Evolutionary conservation across 2,888 invertebrate species (phyloP).

Genomic region (Papilio gigon): DNA sequence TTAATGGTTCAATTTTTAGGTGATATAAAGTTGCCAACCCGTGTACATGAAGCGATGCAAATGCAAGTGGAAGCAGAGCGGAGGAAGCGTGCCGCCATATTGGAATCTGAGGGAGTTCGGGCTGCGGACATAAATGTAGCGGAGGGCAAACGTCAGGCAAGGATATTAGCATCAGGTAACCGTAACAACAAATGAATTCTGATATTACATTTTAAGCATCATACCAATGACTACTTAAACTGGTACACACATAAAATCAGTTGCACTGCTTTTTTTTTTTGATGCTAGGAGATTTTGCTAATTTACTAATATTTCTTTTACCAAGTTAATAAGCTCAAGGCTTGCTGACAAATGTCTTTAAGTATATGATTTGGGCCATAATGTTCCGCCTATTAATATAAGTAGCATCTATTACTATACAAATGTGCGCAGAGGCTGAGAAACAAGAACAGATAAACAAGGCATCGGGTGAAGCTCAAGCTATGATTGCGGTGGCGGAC

Average conservation of each 20-base stretch:
- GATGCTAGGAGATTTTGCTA: too few relatives aligned
- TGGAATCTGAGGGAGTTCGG: conserved; percentile 97
- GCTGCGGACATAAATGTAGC: conserved; percentile 98
- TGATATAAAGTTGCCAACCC: conserved; percentile 92
- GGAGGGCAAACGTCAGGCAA: conserved; percentile 95
- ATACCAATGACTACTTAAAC: too few relatives aligned
- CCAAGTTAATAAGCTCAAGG: too few relatives aligned
- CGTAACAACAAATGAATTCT: too few relatives aligned
- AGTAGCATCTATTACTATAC: too few relatives aligned
- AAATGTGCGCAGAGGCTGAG: conserved; percentile 96
- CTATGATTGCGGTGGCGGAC: conserved; percentile 94
- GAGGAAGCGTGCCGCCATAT: conserved; percentile 96
- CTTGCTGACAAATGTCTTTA: too few relatives aligned
- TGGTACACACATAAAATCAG: too few relatives aligned
- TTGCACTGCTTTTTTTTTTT: too few relatives aligned
- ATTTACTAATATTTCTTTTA: too few relatives aligned
- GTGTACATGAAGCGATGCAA: conserved; percentile 99
- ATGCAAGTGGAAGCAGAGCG: conserved; percentile 99
- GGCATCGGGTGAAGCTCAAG: conserved; percentile 95
- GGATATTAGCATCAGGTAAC: conserved; percentile 94
- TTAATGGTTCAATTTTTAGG: conserved; percentile 84
- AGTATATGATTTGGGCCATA: too few relatives aligned
- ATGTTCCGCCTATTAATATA: too few relatives aligned
- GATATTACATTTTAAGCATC: too few relatives aligned
- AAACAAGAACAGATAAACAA: conserved; percentile 97